Conservation (phyloP, 2,888 invertebrate genomes). For the Troides oblongomaculatus region DNA sequence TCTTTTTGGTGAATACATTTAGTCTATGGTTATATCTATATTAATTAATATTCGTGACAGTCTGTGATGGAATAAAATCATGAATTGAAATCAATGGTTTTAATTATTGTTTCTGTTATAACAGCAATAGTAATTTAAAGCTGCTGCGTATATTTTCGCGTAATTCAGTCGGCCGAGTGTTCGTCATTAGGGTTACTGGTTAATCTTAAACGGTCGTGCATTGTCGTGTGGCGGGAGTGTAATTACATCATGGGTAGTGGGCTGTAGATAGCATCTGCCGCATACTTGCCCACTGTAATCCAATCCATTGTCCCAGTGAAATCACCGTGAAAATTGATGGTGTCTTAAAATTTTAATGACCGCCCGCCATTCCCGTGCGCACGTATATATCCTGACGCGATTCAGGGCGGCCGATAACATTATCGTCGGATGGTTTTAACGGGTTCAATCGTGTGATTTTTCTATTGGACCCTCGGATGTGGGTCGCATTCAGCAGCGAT, state of each 20-base stretch:
- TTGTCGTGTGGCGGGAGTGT: constrained; percentile 24
- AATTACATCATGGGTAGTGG: constrained; percentile 17
- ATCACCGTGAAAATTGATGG: constrained; percentile 25
- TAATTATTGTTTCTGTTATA: too few species aligned
- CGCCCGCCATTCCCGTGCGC: constrained; percentile 18
- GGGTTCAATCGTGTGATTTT: constrained; percentile 65
- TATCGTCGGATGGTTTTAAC: constrained; percentile 62
- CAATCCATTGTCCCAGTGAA: constrained; percentile 22
- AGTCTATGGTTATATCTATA: too few species aligned
- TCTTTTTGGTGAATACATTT: too few species aligned
- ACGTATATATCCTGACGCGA: constrained; percentile 32
- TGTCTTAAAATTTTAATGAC: constrained; percentile 27
- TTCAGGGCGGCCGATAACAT: constrained; percentile 47
- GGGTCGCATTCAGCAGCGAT: constrained; percentile 54
- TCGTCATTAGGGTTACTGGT: constrained; percentile 20
- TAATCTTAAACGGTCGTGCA: constrained; percentile 23
- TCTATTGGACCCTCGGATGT: constrained; percentile 59
- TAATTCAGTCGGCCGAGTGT: constrained; percentile 15
- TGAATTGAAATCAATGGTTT: not conserved
- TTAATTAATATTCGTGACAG: too few species aligned
- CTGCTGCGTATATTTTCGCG: not conserved
- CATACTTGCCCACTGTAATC: constrained; percentile 20
- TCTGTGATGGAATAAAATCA: too few species aligned
- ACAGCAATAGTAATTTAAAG: too few species aligned
- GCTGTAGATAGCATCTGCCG: constrained; percentile 25